Base-by-base conservation (phyloP, 2,888 invertebrate species). In the Ornithoptera alexandrae region DNA sequence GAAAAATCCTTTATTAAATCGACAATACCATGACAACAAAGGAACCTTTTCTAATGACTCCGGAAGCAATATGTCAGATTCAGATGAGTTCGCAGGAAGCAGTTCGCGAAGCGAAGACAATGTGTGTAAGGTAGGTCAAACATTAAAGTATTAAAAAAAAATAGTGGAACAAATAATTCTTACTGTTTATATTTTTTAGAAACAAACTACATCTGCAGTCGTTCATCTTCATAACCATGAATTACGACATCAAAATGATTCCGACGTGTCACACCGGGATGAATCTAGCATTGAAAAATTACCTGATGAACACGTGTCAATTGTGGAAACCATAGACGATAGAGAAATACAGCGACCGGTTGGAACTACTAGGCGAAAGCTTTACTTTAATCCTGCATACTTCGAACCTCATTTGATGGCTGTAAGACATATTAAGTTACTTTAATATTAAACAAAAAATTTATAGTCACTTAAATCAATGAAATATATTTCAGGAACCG, bases 311-410 rank as follows among this genome's bases (percentile, higher is more conserved):
- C 96, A 97, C 81, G 97, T 97, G 12, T 95, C 97, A 2, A 97
- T 97, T 70, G 95, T 97, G 12, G 97, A 97, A 87, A 97, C 97
- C 7, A 93, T 95, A 73, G 96, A 96, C 72, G 95, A 96, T 65
- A 90, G 94, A 71, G 93, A 95, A 74, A 96, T 96, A 75, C 90
- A 95, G 15, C 91, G 94, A 76, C 94, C 95, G 17, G 94, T 95
- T 72, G 96, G 96, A 17, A 95, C 94, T 39, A 95, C 95, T 0
- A 93, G 97, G 67, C 94, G 96, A 74, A 97, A 97, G 81, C 91
- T 97, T 3, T 97, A 97, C 82, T 97, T 97, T 80, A 97, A 97
- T 84, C 97, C 97, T 0, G 97, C 97, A 10, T 98, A 97, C 83
- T 97, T 98, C 80, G 98, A 98, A 83, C 96, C 96, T 39, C 96